Percentiles rank a stretch among this genome's conserved stretches.
phyloP scores from a whole-genome alignment of 1,140 invertebrate species.

The Trichonephila clavata region DNA sequence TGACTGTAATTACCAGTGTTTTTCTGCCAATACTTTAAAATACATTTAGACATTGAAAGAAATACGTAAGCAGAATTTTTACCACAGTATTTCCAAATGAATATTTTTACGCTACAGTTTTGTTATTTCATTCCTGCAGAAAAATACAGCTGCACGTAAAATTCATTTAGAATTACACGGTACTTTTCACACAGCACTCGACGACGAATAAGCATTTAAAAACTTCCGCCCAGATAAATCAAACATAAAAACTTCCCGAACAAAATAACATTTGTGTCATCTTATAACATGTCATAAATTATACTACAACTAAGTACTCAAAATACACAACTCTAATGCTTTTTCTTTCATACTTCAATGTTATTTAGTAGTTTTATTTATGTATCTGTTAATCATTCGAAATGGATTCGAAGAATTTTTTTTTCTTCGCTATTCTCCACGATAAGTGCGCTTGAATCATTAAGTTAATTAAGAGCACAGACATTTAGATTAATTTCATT shows the following conservation, averaged over 20 bases:
- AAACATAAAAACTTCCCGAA: background rate
- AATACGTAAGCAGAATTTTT: background rate
- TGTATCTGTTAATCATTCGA: conserved; percentile 49
- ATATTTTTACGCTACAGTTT: background rate
- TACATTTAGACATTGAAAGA: background rate
- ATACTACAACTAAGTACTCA: background rate
- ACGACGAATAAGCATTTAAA: background rate
- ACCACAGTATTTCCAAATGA: background rate
- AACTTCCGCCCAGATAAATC: conserved; percentile 19
- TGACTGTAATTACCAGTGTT: background rate
- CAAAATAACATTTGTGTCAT: conserved; percentile 23
- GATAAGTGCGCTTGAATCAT: conserved; percentile 47
- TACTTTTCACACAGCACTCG: background rate
- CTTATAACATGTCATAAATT: conserved; percentile 40
- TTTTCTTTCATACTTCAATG: background rate
- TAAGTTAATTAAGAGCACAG: conserved; percentile 48
- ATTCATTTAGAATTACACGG: background rate
- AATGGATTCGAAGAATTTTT: conserved; percentile 45
- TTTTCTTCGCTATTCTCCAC: background rate
- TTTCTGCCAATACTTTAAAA: background rate
- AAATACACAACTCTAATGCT: background rate
- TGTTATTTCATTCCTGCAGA: background rate
- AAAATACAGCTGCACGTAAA: background rate
- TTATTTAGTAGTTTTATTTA: conserved; percentile 60
- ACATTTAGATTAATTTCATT: conserved; percentile 56